phyloP scores from a whole-genome alignment of 2,113 vertebrate species.

The Cyprinodon tularosa region DNA sequence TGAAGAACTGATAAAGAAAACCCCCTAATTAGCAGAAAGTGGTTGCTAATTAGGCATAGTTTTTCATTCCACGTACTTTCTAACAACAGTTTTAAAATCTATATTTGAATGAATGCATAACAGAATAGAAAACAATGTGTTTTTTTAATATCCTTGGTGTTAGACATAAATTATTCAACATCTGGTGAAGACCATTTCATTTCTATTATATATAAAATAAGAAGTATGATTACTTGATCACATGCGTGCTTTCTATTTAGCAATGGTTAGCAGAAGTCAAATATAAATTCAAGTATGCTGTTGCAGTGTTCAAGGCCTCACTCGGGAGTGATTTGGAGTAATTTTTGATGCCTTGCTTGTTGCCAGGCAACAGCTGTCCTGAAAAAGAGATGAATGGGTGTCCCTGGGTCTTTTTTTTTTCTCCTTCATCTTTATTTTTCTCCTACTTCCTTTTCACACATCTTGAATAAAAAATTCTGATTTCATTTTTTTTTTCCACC shows the following conservation, averaged over 20 bases:
- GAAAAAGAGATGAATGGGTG: constrained; percentile 53
- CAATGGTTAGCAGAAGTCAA: neutral
- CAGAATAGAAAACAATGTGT: too few species aligned
- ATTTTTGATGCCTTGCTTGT: constrained; percentile 59
- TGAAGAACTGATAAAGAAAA: too few species aligned
- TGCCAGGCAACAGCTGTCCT: constrained; percentile 76
- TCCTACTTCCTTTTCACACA: constrained; percentile 8
- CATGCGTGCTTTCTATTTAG: neutral
- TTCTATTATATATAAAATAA: neutral
- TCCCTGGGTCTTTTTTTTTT: constrained; percentile 48
- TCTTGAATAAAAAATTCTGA: constrained; percentile 1
- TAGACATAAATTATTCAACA: too few species aligned
- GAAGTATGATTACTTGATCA: neutral
- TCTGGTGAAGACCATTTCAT: neutral
- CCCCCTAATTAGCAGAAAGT: too few species aligned
- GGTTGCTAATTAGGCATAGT: too few species aligned
- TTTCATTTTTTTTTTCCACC: neutral
- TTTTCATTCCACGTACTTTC: too few species aligned
- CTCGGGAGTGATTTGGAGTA: constrained; percentile 31
- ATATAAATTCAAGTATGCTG: neutral
- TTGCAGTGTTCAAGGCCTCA: constrained; percentile 45
- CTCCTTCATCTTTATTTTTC: constrained; percentile 27
- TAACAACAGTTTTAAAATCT: too few species aligned
- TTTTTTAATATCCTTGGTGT: too few species aligned
- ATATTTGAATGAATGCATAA: too few species aligned